phyloP scores from a whole-genome alignment of 1,140 invertebrate species.

The Sinella curviseta region DNA sequence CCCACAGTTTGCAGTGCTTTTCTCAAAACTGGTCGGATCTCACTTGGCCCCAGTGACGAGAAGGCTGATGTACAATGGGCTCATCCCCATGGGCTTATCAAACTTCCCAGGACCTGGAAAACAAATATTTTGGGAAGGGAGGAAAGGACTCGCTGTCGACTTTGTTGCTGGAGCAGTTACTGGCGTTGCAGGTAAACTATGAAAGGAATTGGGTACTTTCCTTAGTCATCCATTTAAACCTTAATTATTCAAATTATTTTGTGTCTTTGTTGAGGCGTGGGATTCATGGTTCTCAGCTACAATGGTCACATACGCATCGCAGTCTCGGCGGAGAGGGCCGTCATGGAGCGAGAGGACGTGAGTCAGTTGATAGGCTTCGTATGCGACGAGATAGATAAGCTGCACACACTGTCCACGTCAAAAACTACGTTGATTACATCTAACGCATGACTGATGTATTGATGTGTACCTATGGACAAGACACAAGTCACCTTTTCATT shows the following conservation, averaged over 20 bases:
- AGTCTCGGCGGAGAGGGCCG: not conserved
- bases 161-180: not conserved
- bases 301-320: not conserved
- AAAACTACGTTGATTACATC: too few relatives aligned
- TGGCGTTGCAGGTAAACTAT: not conserved
- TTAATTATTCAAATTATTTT: not conserved
- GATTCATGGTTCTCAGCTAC: slow-evolving; percentile 1
- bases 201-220: too few relatives aligned
- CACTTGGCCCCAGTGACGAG: not conserved
- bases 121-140: not conserved
- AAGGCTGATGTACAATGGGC: not conserved
- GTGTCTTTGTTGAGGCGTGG: not conserved
- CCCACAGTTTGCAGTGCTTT: not conserved
- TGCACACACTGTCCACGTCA: not conserved
- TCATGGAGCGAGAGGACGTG: not conserved
- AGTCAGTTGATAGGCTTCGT: not conserved
- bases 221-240: not conserved
- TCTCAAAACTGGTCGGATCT: not conserved
- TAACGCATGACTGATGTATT: too few relatives aligned
- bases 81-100: not conserved
- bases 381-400: not conserved
- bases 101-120: slow-evolving; percentile 1
- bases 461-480: too few relatives aligned
- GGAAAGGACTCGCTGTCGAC: not conserved
- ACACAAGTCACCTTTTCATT: too few relatives aligned